Conservation (phyloP, 2,888 invertebrate genomes). For the Meteorus colon region DNA sequence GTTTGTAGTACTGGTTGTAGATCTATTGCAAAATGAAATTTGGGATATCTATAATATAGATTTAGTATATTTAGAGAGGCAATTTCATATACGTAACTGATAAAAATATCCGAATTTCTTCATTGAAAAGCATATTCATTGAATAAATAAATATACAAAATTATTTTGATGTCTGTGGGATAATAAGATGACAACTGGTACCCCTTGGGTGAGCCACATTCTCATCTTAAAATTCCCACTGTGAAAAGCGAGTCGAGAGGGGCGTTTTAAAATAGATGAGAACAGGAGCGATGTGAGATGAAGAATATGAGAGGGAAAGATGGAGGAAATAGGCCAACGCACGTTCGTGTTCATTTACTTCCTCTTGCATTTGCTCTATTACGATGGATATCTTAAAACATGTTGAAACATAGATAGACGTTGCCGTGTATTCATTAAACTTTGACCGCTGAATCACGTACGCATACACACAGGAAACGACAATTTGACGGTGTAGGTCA, state of each 20-base stretch:
- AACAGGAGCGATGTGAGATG: neutral
- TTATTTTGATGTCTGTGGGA: neutral
- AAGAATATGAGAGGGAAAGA: neutral
- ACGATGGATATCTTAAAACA: neutral
- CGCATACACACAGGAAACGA: slow-evolving; percentile 27
- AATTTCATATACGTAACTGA: too few species aligned
- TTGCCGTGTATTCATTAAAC: slow-evolving; percentile 32
- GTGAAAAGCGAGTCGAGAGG: slow-evolving; percentile 14
- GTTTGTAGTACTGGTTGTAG: too few species aligned
- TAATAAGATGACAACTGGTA: slow-evolving; percentile 3
- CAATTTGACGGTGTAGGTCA: slow-evolving; percentile 7
- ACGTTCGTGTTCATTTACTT: neutral
- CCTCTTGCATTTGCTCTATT: slow-evolving; percentile 26
- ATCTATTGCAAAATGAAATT: too few species aligned
- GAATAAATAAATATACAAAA: neutral
- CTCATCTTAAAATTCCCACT: neutral
- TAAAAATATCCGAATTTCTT: too few species aligned
- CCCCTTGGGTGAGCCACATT: neutral
- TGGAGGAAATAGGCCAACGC: slow-evolving; percentile 29
- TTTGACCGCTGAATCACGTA: slow-evolving; percentile 26
- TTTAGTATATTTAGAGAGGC: too few species aligned
- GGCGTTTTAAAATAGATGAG: slow-evolving; percentile 34
- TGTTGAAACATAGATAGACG: slow-evolving; percentile 4
- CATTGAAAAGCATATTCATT: too few species aligned
- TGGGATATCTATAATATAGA: too few species aligned